These are phyloP conservation scores for Orchestia grillus DNA, from an alignment of 1,140 invertebrate species.

Conservation along the genomic window DNA sequence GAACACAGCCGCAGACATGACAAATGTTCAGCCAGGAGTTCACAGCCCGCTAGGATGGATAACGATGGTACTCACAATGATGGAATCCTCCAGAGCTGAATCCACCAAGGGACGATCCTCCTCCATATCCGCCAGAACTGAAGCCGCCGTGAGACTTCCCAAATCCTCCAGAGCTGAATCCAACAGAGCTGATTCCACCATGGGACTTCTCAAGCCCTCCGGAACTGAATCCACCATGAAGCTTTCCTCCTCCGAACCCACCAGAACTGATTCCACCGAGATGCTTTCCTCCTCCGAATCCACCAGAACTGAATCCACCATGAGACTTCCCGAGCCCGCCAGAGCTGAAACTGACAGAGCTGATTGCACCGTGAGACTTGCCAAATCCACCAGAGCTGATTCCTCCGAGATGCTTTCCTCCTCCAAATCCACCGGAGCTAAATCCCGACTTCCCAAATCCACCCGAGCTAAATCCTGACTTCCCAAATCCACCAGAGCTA, in stretches of 20 bases:
- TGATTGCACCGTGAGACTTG: background rate
- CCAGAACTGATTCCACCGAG: background rate
- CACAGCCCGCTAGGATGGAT: no score
- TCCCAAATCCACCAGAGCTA: no score
- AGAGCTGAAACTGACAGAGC: background rate
- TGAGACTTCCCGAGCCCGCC: background rate
- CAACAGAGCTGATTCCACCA: background rate
- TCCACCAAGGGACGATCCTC: background rate
- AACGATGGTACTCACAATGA: background rate
- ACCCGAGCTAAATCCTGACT: no score
- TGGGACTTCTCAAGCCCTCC: background rate
- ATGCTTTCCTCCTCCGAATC: slow-evolving; percentile 18
- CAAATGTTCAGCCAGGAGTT: no score
- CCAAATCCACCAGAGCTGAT: slow-evolving; percentile 1
- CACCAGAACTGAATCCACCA: background rate
- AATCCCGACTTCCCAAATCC: no score
- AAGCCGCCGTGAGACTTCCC: background rate
- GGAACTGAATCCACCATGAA: background rate
- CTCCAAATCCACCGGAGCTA: no score
- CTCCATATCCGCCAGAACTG: background rate
- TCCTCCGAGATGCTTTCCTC: background rate
- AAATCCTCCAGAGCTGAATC: slow-evolving; percentile 16
- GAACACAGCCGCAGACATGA: no score
- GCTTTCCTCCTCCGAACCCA: slow-evolving; percentile 16
- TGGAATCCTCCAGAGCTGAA: slow-evolving; percentile 23